Evolutionary conservation across 2,888 invertebrate species (phyloP).

Genomic region (Oconnorella tubifera): DNA sequence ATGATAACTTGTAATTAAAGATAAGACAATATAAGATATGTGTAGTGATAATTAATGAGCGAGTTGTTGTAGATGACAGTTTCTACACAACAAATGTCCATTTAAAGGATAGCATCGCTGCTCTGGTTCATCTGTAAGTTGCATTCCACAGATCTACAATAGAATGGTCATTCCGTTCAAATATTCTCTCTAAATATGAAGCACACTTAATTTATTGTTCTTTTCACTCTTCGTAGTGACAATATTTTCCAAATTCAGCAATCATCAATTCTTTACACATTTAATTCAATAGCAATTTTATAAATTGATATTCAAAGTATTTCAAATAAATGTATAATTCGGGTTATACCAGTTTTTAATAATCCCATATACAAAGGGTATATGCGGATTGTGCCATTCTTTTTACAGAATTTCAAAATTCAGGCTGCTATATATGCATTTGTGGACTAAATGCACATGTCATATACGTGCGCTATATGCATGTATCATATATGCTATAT

Average conservation of each 20-base stretch:
- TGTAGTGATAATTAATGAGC: too few relatives aligned
- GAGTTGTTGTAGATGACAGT: conserved; percentile 72
- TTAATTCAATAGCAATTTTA: not conserved
- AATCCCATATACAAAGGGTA: too few relatives aligned
- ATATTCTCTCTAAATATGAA: not conserved
- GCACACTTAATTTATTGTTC: too few relatives aligned
- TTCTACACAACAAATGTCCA: conserved; percentile 84
- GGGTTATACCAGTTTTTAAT: too few relatives aligned
- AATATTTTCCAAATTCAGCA: not conserved
- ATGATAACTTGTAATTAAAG: too few relatives aligned
- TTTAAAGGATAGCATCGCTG: conserved; percentile 94
- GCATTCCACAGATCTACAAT: conserved; percentile 82
- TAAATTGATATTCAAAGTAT: not conserved
- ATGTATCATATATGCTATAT: too few relatives aligned
- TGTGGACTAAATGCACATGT: too few relatives aligned
- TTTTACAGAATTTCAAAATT: too few relatives aligned
- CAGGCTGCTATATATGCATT: too few relatives aligned
- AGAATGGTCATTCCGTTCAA: not conserved
- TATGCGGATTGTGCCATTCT: too few relatives aligned
- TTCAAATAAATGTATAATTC: not conserved
- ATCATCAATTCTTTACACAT: not conserved
- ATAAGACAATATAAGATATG: too few relatives aligned
- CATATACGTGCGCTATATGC: too few relatives aligned
- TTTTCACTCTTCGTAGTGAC: not conserved
- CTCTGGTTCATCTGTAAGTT: conserved; percentile 94